Base-by-base conservation (phyloP, 2,797 vertebrate species). In the Rhynchonycteris naso region DNA sequence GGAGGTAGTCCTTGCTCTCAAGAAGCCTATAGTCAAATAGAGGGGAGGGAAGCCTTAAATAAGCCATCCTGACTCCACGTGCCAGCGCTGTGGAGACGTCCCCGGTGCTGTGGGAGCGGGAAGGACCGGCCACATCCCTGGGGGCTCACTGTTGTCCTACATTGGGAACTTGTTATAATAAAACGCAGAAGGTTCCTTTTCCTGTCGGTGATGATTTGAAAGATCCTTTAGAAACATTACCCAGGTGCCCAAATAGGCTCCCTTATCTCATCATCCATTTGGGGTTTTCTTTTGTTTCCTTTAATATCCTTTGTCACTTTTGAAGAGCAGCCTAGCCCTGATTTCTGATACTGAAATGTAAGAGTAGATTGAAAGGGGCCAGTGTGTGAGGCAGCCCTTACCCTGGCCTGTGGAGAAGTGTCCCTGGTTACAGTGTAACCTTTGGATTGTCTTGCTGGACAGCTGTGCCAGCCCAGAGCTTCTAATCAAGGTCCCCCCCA, bases 391-490 rank as follows among this genome's bases (percentile, higher is more conserved):
- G 65, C 61, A 65, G 33, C 13, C 47, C 71, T 92, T 30, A 5
- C 68, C 7, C 76, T 56, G 43, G 66, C 79, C 58, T 24, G 11
- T 74, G 91, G 7, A 87, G 33, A 96, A 91, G 74, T 50, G 26
- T 6, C n/a, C 38, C 90, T 76, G 7, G 11, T 96, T 96, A 13
- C 58, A 26, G 43, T 33, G 90, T 90, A 47, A 93, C 83, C 68
- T 89, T 96, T 54, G 81, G 94, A 18, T 72, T 8, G 47, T 74
- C 75, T 26, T 1, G 11, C 28, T 6, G 58, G 66, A 30, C 66
- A 13, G 56, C 75, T 13, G n/a, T 61, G 80, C 26, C 79, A 72
- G 69, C 28, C 85, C 15, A 10, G 35, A 43, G 26, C 52, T 78
- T 80, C 50, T 61, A 16, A 65, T 61, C 88, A 71, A 35, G 85